A percentile compares a stretch with the other conserved stretches of the same genome.
Evolutionary conservation across 2,113 vertebrate genomes (phyloP).

Genomic region (Brachypteracias leptosomus): DNA sequence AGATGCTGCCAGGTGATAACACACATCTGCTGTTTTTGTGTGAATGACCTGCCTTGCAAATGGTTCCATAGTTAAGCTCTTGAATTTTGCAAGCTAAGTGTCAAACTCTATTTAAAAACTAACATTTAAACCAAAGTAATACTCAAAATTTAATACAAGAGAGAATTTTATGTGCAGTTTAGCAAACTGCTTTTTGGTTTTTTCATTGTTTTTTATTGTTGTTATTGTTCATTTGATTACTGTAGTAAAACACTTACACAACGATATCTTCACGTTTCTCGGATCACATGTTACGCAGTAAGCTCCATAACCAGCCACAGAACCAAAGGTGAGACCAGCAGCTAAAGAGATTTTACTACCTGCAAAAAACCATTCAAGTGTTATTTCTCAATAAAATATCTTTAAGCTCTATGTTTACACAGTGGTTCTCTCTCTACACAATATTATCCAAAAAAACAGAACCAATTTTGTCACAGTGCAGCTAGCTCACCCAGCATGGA

Average conservation of each 20-base stretch:
- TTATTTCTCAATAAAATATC: not conserved
- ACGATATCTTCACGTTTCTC: constrained; percentile 82
- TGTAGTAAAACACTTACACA: constrained; percentile 80
- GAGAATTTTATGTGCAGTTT: not conserved
- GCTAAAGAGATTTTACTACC: constrained; percentile 88
- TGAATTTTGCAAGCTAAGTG: not conserved
- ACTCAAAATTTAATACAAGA: not conserved
- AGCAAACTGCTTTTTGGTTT: not conserved
- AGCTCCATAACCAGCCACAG: constrained; percentile 87
- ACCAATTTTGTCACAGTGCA: not conserved
- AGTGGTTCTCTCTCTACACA: not conserved
- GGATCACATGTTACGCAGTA: constrained; percentile 80
- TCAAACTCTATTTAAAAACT: not conserved
- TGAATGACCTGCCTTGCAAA: not conserved
- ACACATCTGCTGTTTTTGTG: not conserved
- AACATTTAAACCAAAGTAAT: not conserved
- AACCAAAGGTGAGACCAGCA: constrained; percentile 86
- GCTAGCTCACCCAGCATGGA: not conserved
- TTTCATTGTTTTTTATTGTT: too few relatives aligned
- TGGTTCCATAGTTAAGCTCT: not conserved
- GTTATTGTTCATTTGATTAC: not conserved
- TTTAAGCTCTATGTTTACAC: not conserved
- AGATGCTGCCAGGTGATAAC: not conserved
- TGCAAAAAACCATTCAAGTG: constrained; percentile 43
- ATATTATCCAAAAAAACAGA: not conserved